Evolutionary conservation across 2,113 vertebrate genomes (phyloP).

Genomic region (Bambusicola thoracicus): DNA sequence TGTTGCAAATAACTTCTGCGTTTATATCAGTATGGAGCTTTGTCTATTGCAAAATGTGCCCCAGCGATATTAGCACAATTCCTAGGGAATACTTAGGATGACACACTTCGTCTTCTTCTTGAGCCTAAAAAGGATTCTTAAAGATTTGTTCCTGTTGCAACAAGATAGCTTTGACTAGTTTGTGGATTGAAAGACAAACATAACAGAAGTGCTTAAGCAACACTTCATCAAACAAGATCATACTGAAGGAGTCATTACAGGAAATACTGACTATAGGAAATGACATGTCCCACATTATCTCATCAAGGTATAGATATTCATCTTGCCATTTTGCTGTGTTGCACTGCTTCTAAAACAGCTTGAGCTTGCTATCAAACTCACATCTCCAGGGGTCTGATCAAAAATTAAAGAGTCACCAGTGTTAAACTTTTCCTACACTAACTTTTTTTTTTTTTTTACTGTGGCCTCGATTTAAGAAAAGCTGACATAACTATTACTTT

Average conservation of each 20-base stretch:
- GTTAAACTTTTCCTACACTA: not conserved
- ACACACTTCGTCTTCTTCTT: not conserved
- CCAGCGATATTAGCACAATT: not conserved
- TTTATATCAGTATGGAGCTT: not conserved
- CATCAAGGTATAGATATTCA: not conserved
- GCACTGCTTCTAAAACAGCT: not conserved
- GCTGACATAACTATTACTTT: not conserved
- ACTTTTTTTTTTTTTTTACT: not conserved
- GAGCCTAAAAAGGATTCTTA: not conserved
- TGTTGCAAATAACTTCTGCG: not conserved
- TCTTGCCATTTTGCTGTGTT: not conserved
- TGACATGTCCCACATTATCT: not conserved
- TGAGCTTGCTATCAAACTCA: not conserved
- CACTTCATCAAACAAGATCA: not conserved
- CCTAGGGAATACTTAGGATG: not conserved
- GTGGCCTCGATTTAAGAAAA: slow-evolving; percentile 16
- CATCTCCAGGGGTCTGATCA: not conserved
- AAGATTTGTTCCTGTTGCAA: not conserved
- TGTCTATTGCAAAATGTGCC: not conserved
- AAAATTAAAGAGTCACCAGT: not conserved
- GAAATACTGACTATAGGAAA: slow-evolving; percentile 57
- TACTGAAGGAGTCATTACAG: slow-evolving; percentile 31
- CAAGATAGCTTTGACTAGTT: not conserved
- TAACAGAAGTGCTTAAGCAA: not conserved
- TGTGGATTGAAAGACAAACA: not conserved